Conservation (phyloP, 2,113 vertebrate genomes). For the Gadus chalcogrammus region DNA sequence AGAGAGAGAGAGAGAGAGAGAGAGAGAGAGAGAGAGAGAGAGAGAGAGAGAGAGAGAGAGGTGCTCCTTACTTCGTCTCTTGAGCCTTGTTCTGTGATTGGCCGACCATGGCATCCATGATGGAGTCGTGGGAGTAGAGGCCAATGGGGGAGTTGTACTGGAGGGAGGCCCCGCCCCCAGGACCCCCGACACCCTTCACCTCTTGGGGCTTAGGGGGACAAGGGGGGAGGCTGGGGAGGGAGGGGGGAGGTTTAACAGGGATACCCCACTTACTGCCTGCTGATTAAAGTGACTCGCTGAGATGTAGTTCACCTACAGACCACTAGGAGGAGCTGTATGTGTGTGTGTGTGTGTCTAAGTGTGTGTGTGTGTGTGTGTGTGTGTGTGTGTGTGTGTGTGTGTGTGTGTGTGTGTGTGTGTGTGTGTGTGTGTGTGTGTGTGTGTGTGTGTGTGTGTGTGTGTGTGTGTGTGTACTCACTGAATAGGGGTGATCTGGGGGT, state of each 20-base stretch:
- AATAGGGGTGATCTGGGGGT: too few species aligned
- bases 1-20: not conserved
- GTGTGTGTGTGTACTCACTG: too few species aligned
- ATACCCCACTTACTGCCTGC: not conserved
- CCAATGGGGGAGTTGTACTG: constrained; percentile 99
- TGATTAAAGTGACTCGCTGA: too few species aligned
- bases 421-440: too few species aligned
- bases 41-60: not conserved
- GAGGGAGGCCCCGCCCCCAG: constrained; percentile 94
- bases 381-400: too few species aligned
- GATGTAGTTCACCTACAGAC: too few species aligned
- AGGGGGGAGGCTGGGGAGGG: constrained; percentile 72
- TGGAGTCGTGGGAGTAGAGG: constrained; percentile 98
- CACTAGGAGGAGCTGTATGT: not conserved
- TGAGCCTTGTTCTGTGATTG: constrained; percentile 91
- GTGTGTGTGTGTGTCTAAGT: not conserved
- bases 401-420: not conserved
- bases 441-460: too few species aligned
- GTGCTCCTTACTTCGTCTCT: constrained; percentile 84
- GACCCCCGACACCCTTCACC: constrained; percentile 79
- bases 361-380: too few species aligned
- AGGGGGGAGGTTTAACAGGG: constrained; percentile 14
- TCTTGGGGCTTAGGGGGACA: constrained; percentile 90
- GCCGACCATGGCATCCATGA: constrained; percentile 97
- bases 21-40: not conserved